Evolutionary conservation across 2,888 invertebrate genomes (phyloP).

Genomic region (Cephus pulcher): DNA sequence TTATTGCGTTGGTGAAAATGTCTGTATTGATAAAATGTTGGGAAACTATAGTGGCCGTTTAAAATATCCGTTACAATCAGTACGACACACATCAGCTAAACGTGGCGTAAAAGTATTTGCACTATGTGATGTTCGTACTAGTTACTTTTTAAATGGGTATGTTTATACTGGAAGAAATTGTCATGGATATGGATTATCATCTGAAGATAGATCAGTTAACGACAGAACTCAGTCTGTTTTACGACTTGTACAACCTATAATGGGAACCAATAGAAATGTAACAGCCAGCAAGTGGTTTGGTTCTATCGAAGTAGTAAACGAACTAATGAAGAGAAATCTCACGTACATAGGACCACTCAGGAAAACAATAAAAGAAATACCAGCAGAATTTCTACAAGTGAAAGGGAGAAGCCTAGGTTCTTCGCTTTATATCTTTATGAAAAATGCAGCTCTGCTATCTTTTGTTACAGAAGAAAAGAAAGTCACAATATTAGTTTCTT

Average conservation of each 20-base stretch:
- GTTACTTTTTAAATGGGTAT: background rate
- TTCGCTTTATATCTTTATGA: background rate
- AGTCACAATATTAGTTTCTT: background rate
- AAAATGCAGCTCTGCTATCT: background rate
- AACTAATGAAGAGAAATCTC: background rate
- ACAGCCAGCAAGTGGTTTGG: conserved; percentile 3
- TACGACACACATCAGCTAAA: background rate
- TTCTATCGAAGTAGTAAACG: background rate
- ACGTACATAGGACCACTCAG: background rate
- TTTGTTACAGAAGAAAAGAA: background rate
- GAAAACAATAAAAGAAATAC: background rate
- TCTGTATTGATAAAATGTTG: background rate
- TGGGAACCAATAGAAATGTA: background rate
- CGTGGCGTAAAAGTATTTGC: background rate
- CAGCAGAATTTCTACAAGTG: background rate
- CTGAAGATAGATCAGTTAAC: background rate
- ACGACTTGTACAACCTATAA: background rate
- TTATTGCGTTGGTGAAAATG: conserved; percentile 18
- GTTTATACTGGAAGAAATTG: background rate
- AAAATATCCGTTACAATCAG: background rate
- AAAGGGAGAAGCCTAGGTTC: background rate
- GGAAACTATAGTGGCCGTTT: background rate
- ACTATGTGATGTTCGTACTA: background rate
- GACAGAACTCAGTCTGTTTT: background rate
- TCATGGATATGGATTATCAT: background rate